A percentile compares a stretch with the other conserved stretches of the same genome.
phyloP scores from a whole-genome alignment of 2,888 invertebrate species.

The Adineta ricciae region DNA sequence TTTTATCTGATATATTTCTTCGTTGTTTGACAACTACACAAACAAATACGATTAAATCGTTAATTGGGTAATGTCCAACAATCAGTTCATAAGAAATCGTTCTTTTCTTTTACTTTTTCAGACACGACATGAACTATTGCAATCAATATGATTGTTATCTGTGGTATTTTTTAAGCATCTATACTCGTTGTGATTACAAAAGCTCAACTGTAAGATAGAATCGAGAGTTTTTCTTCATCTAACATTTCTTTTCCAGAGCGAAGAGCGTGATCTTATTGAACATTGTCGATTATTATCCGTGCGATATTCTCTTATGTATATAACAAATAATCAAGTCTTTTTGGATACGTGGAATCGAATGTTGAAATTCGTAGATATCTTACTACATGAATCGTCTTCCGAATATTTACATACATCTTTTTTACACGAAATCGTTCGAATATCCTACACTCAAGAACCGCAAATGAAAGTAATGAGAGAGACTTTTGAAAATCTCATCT shows the following conservation, averaged over 20 bases:
- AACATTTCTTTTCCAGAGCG: neutral
- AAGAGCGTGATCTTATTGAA: slow-evolving; percentile 5
- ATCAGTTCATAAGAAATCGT: neutral
- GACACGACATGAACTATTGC: neutral
- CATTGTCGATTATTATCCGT: slow-evolving; percentile 20
- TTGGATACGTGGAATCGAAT: neutral
- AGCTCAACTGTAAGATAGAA: neutral
- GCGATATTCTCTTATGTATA: neutral
- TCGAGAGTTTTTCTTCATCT: too few relatives aligned
- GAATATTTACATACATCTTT: neutral
- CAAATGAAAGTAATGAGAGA: neutral
- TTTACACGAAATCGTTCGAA: neutral
- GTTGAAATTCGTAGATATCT: slow-evolving; percentile 7
- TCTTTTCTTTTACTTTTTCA: neutral
- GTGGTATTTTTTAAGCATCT: neutral
- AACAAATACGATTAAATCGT: neutral
- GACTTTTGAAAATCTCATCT: neutral
- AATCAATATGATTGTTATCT: slow-evolving; percentile 6
- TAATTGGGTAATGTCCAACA: neutral
- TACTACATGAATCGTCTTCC: neutral
- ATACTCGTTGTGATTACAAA: neutral
- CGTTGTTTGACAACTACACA: neutral
- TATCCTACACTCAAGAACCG: neutral
- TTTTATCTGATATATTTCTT: neutral
- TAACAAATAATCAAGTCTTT: neutral